These are phyloP conservation scores for Hyperopisus bebe DNA, from an alignment of 2,113 vertebrate genomes.

Conservation along the genomic window DNA sequence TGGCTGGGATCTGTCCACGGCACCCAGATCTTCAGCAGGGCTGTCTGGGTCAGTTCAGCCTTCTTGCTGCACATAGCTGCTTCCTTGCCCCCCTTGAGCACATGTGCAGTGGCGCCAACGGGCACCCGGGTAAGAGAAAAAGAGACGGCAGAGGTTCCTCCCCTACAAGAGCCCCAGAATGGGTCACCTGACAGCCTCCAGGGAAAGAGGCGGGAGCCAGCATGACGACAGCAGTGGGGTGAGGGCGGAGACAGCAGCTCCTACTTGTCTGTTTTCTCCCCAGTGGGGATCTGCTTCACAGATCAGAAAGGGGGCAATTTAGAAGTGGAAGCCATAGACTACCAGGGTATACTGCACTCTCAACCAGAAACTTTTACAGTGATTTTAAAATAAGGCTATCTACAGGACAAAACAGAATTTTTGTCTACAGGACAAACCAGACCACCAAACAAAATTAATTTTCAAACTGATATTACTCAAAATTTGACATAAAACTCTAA, in stretches of 20 bases:
- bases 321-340: background rate
- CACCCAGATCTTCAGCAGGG: conserved; percentile 82
- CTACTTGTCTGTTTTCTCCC: background rate
- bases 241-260: conserved; percentile 3
- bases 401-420: background rate
- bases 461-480: background rate
- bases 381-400: background rate
- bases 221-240: background rate
- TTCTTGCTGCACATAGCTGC: conserved; percentile 55
- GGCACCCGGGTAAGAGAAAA: background rate
- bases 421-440: background rate
- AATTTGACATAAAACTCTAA: background rate
- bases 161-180: background rate
- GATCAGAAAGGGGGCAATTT: background rate
- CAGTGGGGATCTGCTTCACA: background rate
- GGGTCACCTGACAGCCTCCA: conserved; percentile 54
- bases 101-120: conserved; percentile 23
- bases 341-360: background rate
- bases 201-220: background rate
- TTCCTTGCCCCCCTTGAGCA: background rate
- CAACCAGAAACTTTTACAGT: background rate
- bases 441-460: background rate
- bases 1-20: conserved; percentile 64
- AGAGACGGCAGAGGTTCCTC: background rate
- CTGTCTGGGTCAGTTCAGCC: conserved; percentile 68